Evolutionary conservation across 2,888 invertebrate genomes (phyloP).

Genomic region (Sphaerophoria rueppellii): DNA sequence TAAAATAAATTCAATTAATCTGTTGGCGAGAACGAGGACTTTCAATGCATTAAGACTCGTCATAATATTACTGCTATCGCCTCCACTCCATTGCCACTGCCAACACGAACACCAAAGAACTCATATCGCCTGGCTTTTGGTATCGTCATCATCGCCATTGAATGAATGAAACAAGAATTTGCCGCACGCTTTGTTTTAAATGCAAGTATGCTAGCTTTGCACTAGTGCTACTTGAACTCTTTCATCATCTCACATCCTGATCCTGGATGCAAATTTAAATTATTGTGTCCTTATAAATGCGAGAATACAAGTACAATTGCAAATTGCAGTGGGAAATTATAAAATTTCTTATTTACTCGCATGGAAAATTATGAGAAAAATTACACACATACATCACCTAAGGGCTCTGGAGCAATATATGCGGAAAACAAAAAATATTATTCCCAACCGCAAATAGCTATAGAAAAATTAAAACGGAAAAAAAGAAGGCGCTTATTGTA

Average conservation of each 20-base stretch:
- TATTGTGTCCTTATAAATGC: too few species aligned
- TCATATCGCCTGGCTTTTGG: too few species aligned
- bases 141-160: not conserved
- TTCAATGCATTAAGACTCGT: conserved; percentile 8
- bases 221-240: conserved; percentile 36
- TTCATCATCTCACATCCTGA: conserved; percentile 34
- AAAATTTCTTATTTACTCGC: conserved; percentile 67
- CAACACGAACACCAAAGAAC: too few species aligned
- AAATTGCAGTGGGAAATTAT: conserved; percentile 48
- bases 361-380: conserved; percentile 72
- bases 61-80: conserved; percentile 5
- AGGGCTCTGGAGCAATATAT: conserved; percentile 62
- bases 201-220: conserved; percentile 8
- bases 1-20: conserved; percentile 66
- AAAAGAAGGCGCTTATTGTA: not conserved
- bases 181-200: not conserved
- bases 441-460: conserved; percentile 6
- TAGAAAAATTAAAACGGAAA: not conserved
- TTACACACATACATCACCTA: conserved; percentile 52
- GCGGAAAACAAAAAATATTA: conserved; percentile 29
- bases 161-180: conserved; percentile 8
- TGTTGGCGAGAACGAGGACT: conserved; percentile 23
- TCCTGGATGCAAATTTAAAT: not conserved
- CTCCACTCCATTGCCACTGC: conserved; percentile 9
- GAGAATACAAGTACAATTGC: not conserved